Percentiles rank a stretch among this genome's conserved stretches.
Conservation (phyloP, 2,888 invertebrate genomes). For the Ochropacha duplaris region DNA sequence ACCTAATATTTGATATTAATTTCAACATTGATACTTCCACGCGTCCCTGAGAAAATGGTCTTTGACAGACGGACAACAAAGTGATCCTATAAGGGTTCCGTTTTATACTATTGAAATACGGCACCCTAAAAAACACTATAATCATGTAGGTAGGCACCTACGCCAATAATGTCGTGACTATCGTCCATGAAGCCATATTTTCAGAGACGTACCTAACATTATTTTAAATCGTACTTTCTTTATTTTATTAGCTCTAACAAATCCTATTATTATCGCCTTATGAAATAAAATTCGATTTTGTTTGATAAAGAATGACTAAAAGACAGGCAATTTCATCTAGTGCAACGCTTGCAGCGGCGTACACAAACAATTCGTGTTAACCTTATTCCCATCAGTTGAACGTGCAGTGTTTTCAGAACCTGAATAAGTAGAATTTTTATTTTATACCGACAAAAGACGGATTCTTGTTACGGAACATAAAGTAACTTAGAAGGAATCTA, state of each 20-base stretch:
- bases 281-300: not conserved
- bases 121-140: not conserved
- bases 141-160: no score
- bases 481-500: slow-evolving; percentile 12
- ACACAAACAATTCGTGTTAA: slow-evolving; percentile 3
- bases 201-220: not conserved
- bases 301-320: not conserved
- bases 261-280: not conserved
- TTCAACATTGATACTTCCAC: no score
- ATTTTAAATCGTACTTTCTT: slow-evolving; percentile 1
- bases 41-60: no score
- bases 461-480: slow-evolving; percentile 18
- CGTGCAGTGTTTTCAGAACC: not conserved
- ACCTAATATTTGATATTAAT: no score
- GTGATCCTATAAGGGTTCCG: no score
- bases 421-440: not conserved
- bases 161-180: not conserved
- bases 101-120: no score
- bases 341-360: not conserved
- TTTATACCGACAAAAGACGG: not conserved
- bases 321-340: not conserved
- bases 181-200: not conserved
- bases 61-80: no score
- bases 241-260: not conserved
- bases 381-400: not conserved